Evolutionary conservation across 2,888 invertebrate species (phyloP), one percentile per base, ranked within the genome.

Genomic region (Leptura quadrifasciata): DNA sequence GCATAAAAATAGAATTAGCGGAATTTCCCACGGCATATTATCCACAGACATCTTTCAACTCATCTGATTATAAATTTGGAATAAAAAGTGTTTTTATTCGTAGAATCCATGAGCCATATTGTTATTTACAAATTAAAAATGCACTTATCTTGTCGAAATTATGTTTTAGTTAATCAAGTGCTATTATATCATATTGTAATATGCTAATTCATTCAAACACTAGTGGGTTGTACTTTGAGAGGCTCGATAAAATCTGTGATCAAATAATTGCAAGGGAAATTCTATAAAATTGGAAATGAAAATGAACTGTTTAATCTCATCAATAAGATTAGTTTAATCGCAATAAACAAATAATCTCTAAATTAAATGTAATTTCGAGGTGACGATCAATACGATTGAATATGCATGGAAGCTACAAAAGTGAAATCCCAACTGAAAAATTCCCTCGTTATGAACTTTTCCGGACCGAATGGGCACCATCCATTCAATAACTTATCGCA

Each of bases 391-490:
- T 61, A 31, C 9, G 60, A 61, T 31, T 31, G 31, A 18, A 27
- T 31, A 61, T 31, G 27, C 15, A 27, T 18, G n/a, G 24, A 15
- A 47, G 47, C 47, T 47, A 47, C 47, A 47, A 47, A 47, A 31
- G n/a, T 31, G 60, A 61, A 61, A 61, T 27, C n/a, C 27, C 18
- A n/a, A 61, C 31, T 61, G 27, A 31, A 61, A 61, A 61, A 31
- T 27, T 61, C 60, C 17, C 5, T n/a, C n/a, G 15, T 31, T 15
- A n/a, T n/a, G 31, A n/a, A 2, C 17, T 31, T 27, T 27, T 61
- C 27, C 24, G 27, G n/a, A 17, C 27, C n/a, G 31, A 31, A 47
- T n/a, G 47, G n/a, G 47, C 17, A 8, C 17, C 31, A 9, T 61
- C 31, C 3, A 61, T 61, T 61, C 60, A 58, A 27, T 58, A 58